Conservation (phyloP, 2,113 vertebrate genomes). For the Paralichthys olivaceus region DNA sequence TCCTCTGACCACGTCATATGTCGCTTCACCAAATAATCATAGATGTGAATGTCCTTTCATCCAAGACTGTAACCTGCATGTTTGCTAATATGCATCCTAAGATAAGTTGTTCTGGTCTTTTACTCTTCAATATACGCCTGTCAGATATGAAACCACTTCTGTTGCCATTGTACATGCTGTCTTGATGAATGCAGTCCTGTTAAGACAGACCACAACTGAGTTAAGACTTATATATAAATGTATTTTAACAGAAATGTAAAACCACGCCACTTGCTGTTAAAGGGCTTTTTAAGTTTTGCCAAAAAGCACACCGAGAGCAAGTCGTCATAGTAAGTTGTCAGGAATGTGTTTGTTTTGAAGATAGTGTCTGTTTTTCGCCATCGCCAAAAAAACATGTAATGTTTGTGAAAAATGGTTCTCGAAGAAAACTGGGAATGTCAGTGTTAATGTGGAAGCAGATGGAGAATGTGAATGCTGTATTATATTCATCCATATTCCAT, state of each 20-base stretch:
- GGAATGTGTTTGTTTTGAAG: constrained; percentile 77
- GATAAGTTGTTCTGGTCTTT: constrained; percentile 29
- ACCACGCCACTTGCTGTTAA: constrained; percentile 33
- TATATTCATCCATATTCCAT: constrained; percentile 71
- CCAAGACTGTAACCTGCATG: constrained; percentile 67
- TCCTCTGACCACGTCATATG: constrained; percentile 12
- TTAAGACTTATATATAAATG: constrained; percentile 37
- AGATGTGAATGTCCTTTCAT: constrained; percentile 30
- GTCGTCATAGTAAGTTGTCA: constrained; percentile 78
- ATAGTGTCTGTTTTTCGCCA: constrained; percentile 27
- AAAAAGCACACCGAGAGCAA: constrained; percentile 75
- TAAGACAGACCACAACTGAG: constrained; percentile 24
- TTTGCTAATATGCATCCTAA: constrained; percentile 43
- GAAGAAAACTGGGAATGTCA: constrained; percentile 38
- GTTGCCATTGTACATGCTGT: constrained; percentile 28
- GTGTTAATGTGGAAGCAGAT: constrained; percentile 63
- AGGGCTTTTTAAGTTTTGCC: constrained; percentile 67
- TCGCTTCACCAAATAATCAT: constrained; percentile 34
- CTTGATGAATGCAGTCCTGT: constrained; percentile 40
- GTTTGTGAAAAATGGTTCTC: constrained; percentile 7
- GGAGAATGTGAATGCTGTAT: constrained; percentile 68
- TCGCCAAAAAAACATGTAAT: constrained; percentile 18
- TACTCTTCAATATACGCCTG: constrained; percentile 27
- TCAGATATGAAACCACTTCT: constrained; percentile 29
- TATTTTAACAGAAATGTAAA: constrained; percentile 38